Conservation (phyloP, 53 echinoderm and acorn worm genomes). For the Mesocentrotus franciscanus region DNA sequence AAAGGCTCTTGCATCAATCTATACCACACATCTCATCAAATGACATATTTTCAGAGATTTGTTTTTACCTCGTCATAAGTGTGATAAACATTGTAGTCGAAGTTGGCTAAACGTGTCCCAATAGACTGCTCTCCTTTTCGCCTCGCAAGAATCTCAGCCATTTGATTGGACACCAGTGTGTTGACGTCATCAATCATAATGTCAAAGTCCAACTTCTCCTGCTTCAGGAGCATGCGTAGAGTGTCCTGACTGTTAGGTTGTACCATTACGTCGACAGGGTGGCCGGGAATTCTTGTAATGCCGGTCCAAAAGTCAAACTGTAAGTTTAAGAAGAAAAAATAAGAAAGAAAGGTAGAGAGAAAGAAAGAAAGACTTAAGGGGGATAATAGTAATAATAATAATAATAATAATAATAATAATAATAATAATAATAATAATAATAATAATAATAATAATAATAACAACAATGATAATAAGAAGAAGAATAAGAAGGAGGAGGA, state of each 20-base stretch:
- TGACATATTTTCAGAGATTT: background rate
- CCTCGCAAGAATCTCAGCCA: slow-evolving; percentile 25
- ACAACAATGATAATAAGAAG: no score
- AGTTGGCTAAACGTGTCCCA: slow-evolving; percentile 5
- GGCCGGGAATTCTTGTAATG: slow-evolving; percentile 9
- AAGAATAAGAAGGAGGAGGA: no score
- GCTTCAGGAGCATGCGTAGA: slow-evolving; percentile 3
- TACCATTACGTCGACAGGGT: slow-evolving; percentile 68
- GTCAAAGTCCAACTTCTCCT: background rate
- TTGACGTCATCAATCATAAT: slow-evolving; percentile 68
- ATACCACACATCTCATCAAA: background rate
- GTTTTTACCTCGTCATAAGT: slow-evolving; percentile 72
- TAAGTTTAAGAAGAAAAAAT: background rate
- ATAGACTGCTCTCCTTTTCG: background rate
- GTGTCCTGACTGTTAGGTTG: background rate
- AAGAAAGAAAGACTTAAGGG: background rate
- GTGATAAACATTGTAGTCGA: slow-evolving; percentile 80
- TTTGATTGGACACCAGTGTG: slow-evolving; percentile 58
- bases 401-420: no score
- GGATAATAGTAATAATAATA: no score
- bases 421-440: no score
- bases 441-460: no score
- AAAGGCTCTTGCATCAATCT: no score
- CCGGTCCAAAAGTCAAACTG: slow-evolving; percentile 65
- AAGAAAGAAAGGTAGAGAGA: background rate